These are phyloP conservation scores for fruit fly (Drosophila melanogaster) DNA, from an alignment of 1,140 invertebrate genomes.

Conservation along the genomic window Release_6_plus_ISO1_MT NT_033779.5:2758501-2759000, in stretches of 20 bases:
- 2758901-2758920: constrained; percentile 84
- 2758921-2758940: constrained; percentile 89
- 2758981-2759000: constrained; percentile 90
- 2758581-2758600: constrained; percentile 85
- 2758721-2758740: constrained; percentile 88
- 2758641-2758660: constrained; percentile 86
- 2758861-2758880: constrained; percentile 99
- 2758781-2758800: constrained; percentile 89
- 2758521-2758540: constrained; percentile 22
- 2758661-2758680: constrained; percentile 93
- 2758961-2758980: constrained; percentile 88
- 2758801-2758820: constrained; percentile 27
- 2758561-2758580: constrained; percentile 77
- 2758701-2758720: constrained; percentile 90
- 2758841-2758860: constrained; percentile 87
- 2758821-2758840: constrained; percentile 16
- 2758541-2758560: constrained; percentile 33
- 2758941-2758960: constrained; percentile 89
- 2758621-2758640: constrained; percentile 87
- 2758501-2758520: constrained; percentile 2
- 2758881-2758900: constrained; percentile 95
- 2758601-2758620: constrained; percentile 88
- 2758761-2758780: constrained; percentile 93
- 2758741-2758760: constrained; percentile 91
- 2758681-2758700: constrained; percentile 93